Evolutionary conservation across 2,113 vertebrate genomes (phyloP).

Genomic region (Leuciscus idus): DNA sequence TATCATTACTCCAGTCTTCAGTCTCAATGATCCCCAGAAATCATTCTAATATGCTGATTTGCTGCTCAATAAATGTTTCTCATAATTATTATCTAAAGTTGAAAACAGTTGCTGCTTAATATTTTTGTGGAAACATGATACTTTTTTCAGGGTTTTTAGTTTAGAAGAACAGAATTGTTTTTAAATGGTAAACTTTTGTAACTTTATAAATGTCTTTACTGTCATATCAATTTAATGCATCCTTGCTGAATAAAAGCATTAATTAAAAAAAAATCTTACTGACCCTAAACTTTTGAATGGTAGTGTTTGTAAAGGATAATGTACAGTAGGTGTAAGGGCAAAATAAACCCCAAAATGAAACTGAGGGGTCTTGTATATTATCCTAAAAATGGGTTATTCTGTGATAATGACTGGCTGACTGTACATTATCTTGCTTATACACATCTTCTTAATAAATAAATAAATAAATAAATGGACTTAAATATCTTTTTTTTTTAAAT

Average conservation of each 20-base stretch:
- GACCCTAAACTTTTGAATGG: not conserved
- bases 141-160: not conserved
- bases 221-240: not conserved
- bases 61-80: not conserved
- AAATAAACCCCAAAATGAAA: not conserved
- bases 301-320: not conserved
- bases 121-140: not conserved
- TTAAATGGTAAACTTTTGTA: not conserved
- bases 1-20: not conserved
- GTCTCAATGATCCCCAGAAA: not conserved
- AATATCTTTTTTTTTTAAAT: too few species aligned
- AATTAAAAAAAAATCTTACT: too few species aligned
- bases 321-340: not conserved
- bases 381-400: not conserved
- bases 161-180: not conserved
- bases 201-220: too few species aligned
- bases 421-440: too few species aligned
- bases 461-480: too few species aligned
- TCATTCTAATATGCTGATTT: not conserved
- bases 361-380: not conserved
- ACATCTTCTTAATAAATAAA: too few species aligned
- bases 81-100: not conserved
- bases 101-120: not conserved
- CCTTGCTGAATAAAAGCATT: not conserved
- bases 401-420: not conserved